Evolutionary conservation across 2,797 vertebrate species (phyloP).

Genomic region (Spea hammondii): DNA sequence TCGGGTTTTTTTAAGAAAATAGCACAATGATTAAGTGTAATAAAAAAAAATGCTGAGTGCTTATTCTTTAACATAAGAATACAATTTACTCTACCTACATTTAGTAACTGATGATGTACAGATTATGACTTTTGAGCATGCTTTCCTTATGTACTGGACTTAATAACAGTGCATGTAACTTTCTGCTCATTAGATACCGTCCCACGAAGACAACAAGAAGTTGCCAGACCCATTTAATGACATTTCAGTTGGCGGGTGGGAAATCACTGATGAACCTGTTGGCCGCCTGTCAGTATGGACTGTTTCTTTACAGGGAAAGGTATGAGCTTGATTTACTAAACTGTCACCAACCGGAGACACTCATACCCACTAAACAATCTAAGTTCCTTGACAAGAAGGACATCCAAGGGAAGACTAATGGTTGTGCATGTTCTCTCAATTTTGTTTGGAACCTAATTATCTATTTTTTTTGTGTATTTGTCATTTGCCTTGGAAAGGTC

Average conservation of each 20-base stretch:
- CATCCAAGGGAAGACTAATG: too few species aligned
- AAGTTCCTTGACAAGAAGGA: too few species aligned
- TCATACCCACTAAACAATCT: too few species aligned
- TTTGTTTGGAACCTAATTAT: too few species aligned
- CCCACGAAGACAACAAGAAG: slow-evolving; percentile 67
- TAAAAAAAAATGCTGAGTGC: neutral
- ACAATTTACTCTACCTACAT: neutral
- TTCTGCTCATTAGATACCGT: slow-evolving; percentile 73
- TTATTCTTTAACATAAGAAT: neutral
- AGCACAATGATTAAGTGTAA: too few species aligned
- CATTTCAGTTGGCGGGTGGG: slow-evolving; percentile 91
- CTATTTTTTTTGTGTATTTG: too few species aligned
- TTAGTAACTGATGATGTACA: neutral
- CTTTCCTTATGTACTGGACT: too few species aligned
- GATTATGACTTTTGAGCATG: neutral
- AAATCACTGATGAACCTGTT: slow-evolving; percentile 84
- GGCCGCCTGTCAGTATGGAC: slow-evolving; percentile 90
- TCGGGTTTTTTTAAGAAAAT: too few species aligned
- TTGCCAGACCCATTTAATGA: slow-evolving; percentile 93
- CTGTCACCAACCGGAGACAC: too few species aligned
- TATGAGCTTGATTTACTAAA: slow-evolving; percentile 53
- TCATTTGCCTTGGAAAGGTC: too few species aligned
- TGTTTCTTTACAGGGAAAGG: slow-evolving; percentile 92
- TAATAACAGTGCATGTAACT: neutral
- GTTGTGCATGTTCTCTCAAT: too few species aligned